Conservation (phyloP, 2,113 vertebrate species). For the Chionomys nivalis region DNA sequence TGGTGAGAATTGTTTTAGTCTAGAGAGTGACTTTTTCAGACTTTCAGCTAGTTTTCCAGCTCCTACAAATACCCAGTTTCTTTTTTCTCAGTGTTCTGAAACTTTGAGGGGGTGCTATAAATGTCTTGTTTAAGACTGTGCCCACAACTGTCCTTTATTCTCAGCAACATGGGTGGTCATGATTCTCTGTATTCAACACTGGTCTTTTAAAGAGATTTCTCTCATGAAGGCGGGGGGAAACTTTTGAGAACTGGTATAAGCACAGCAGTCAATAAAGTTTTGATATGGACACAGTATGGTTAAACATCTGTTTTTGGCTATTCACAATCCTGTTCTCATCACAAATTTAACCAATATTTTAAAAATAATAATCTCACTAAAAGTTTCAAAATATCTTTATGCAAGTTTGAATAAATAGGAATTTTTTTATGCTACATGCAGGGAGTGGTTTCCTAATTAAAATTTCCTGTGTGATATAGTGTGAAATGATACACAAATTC, state of each 20-base stretch:
- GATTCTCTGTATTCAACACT: background rate
- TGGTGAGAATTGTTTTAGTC: background rate
- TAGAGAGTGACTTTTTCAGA: background rate
- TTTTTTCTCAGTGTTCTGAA: background rate
- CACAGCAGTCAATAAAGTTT: slow-evolving; percentile 42
- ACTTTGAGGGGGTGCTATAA: background rate
- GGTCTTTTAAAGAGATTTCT: background rate
- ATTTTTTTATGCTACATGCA: background rate
- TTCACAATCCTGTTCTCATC: slow-evolving; percentile 67
- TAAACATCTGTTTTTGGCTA: slow-evolving; percentile 63
- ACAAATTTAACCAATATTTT: slow-evolving; percentile 26
- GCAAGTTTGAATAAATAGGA: background rate
- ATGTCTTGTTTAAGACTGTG: background rate
- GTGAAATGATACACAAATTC: background rate
- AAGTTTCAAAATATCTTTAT: background rate
- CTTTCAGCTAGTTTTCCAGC: background rate
- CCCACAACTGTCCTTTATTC: background rate
- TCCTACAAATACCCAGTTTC: background rate
- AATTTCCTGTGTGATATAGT: background rate
- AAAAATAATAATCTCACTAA: background rate
- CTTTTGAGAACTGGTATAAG: background rate
- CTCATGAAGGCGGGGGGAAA: background rate
- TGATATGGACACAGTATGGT: slow-evolving; percentile 67
- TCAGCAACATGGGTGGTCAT: background rate
- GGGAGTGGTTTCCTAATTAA: background rate